Conservation (phyloP, 92 coral and sea anemone species). For the Palythoa caribaeorum region DNA sequence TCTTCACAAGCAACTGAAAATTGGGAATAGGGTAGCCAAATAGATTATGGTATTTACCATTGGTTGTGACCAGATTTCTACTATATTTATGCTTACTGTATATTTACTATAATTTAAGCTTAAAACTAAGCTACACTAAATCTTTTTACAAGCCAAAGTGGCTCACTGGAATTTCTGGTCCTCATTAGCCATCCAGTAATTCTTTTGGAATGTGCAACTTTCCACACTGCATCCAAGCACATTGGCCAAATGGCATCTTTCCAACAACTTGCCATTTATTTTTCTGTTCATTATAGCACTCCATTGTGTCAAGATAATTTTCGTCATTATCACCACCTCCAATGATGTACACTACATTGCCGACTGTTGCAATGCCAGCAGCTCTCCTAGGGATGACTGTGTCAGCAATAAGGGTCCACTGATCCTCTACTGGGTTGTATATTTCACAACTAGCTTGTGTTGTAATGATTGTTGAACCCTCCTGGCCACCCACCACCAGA, state of each 20-base stretch:
- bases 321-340: slow-evolving; percentile 75
- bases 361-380: slow-evolving; percentile 73
- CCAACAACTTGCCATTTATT: slow-evolving; percentile 60
- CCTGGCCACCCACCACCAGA: slow-evolving; percentile 76
- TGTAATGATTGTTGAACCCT: slow-evolving; percentile 47
- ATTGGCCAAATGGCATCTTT: slow-evolving; percentile 66
- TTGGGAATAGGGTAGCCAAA: too few species aligned
- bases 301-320: slow-evolving; percentile 57
- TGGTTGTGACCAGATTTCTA: too few species aligned
- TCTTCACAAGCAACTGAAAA: too few species aligned
- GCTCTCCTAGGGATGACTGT: slow-evolving; percentile 80
- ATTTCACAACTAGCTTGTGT: slow-evolving; percentile 84
- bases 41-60: too few species aligned
- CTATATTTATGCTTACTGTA: too few species aligned
- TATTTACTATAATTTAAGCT: too few species aligned
- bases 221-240: slow-evolving; percentile 76
- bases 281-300: slow-evolving; percentile 74
- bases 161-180: not conserved
- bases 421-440: slow-evolving; percentile 61
- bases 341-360: slow-evolving; percentile 64
- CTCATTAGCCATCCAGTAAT: slow-evolving; percentile 11
- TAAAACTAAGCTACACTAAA: too few species aligned
- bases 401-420: slow-evolving; percentile 77
- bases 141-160: too few species aligned
- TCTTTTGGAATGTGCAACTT: slow-evolving; percentile 60